Evolutionary conservation across 2,113 vertebrate species (phyloP).

Genomic region (Himantopus leucocephalus): DNA sequence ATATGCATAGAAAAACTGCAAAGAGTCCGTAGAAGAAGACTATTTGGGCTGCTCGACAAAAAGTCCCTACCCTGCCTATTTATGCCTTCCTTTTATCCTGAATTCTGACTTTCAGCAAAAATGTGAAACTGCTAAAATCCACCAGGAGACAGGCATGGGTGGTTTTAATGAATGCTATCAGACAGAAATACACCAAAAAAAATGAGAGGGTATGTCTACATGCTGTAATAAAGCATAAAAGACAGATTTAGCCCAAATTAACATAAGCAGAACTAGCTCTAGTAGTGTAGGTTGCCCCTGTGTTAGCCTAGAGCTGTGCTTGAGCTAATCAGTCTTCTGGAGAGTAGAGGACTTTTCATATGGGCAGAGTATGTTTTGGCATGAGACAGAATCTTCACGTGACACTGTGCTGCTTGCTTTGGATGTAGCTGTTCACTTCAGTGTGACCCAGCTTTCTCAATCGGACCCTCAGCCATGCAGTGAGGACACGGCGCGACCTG

Average conservation of each 20-base stretch:
- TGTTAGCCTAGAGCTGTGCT: background rate
- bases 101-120: background rate
- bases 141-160: background rate
- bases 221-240: background rate
- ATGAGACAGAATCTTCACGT: background rate
- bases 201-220: background rate
- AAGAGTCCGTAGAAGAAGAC: background rate
- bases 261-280: background rate
- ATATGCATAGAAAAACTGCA: background rate
- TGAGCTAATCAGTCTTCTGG: background rate
- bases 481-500: fast-evolving
- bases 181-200: background rate
- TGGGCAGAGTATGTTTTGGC: background rate
- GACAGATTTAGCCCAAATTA: background rate
- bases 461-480: background rate
- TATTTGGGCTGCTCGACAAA: background rate
- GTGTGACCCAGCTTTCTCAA: background rate
- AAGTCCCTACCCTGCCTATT: background rate
- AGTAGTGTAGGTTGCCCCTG: background rate
- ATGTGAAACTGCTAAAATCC: background rate
- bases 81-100: background rate
- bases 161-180: background rate
- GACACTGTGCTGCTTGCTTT: background rate
- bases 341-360: background rate
- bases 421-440: background rate